Evolutionary conservation across 2,113 vertebrate species (phyloP), one percentile per base, ranked within the genome.

Genomic region (Abramis brama): DNA sequence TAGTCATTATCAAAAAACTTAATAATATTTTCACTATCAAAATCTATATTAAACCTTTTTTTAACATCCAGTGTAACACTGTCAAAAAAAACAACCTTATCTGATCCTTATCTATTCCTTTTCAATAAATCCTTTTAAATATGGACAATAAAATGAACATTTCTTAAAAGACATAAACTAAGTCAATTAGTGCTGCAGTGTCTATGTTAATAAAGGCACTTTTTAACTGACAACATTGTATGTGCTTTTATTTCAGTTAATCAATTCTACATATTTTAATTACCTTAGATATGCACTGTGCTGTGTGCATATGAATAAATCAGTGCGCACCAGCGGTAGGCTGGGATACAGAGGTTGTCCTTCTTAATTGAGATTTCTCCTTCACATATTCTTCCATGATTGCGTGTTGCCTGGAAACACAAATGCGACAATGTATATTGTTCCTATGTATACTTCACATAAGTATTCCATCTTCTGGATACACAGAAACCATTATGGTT

Each of bases 351-450:
- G 78, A 83, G 71, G 50, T 82, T 66, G 23, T 83, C 11, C 43
- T 66, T 79, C 55, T 30, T 88, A 84, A 86, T 21, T 84, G 76
- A 77, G 80, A 76, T 45, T 83, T 83, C 64, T 62, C 66, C 80
- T 64, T 77, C 75, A 60, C 80, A 55, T 79, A 17, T 64, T 86
- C 57, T 85, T 45, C 7, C 15, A 80, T 55, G 50, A 71, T 50
- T 85, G 79, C 86, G 88, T 89, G 94, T 95, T 94, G 94, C 94
- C 92, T 92, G 91, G 94, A 92, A 94, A 94, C 93, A 91, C 89
- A 85, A 90, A 91, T 86, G 25, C 1, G 10, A 50, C 1, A 33
- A 89, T 87, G 52, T 88, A 84, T 85, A 79, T 62, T 43, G 60
- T 45, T 52, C 25, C 13, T 55, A 83, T 74, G 55, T 17, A 86